Base-by-base conservation (phyloP, 2,113 vertebrate species). In the Nothocercus nigrocapillus region DNA sequence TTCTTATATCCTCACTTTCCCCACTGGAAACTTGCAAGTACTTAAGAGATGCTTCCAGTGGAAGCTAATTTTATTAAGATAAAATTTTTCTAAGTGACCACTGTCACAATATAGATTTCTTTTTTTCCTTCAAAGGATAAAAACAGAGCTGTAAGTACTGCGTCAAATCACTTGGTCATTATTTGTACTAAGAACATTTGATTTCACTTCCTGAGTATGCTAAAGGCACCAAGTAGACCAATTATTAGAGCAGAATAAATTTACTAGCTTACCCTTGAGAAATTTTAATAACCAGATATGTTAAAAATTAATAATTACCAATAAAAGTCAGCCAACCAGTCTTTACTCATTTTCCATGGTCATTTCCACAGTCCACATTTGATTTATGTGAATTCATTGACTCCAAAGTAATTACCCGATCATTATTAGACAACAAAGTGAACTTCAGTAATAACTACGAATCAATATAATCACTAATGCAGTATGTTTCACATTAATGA, bases 221-320 rank as follows among this genome's bases (percentile, higher is more conserved):
- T 72, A 53, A 90, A 79, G 11, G n/a, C 12, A 73, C 4, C 4
- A 32, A 80, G 7, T 4, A 81, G 36, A 38, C 7, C 87, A 86
- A 90, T 89, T 68, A 30, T 25, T 64, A 84, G 28, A 78, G 24
- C 72, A 67, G 59, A 90, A 59, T 82, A 87, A 72, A 91, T 81
- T 69, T 76, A 70, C 53, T 92, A 25, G 0, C 28, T 92, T 92
- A 34, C 25, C n/a, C 67, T 89, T 81, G 72, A 89, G 25, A 78
- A 93, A 89, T 27, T 72, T 87, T 81, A 96, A 82, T 91, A 86
- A 62, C 2, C 10, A 74, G 47, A 67, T 81, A 69, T 24, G 16
- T 90, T 88, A 93, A 88, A 85, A 91, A 97, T 95, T 86, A 90
- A 82, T 93, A 96, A 93, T 96, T 89, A 69, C 27, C 16, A 47